These are phyloP conservation scores for Brachionus angularis DNA, from an alignment of 1,140 invertebrate species.

Conservation along the genomic window DNA sequence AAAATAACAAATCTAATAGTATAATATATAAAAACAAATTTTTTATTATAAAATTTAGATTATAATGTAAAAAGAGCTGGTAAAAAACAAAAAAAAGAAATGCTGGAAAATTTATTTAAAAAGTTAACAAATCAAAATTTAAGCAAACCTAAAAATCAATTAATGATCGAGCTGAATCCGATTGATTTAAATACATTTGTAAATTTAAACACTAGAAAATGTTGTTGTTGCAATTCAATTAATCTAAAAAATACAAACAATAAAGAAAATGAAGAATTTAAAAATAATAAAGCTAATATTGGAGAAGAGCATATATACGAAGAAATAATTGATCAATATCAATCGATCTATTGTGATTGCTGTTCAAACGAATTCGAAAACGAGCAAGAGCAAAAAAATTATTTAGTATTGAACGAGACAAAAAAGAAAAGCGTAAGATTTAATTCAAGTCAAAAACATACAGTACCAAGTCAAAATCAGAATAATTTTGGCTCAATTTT, in stretches of 20 bases:
- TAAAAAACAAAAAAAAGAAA: background rate
- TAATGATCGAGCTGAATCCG: background rate
- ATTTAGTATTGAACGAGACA: background rate
- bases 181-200: no score
- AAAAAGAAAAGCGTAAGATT: conserved; percentile 18
- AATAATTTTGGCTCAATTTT: background rate
- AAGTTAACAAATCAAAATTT: conserved; percentile 13
- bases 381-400: no score
- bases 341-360: no score
- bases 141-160: background rate
- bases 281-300: background rate
- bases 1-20: no score
- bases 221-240: no score
- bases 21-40: no score
- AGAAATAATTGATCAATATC: conserved; percentile 2
- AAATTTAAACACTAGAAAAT: no score
- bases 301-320: conserved; percentile 12
- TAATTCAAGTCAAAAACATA: background rate
- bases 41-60: conserved; percentile 3
- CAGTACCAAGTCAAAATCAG: background rate
- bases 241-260: no score
- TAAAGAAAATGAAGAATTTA: background rate
- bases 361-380: no score
- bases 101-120: conserved; percentile 20
- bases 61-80: conserved; percentile 20